Evolutionary conservation across 2,797 vertebrate genomes (phyloP), one percentile per base, ranked within the genome.

Genomic region (Neostethus bicornis): DNA sequence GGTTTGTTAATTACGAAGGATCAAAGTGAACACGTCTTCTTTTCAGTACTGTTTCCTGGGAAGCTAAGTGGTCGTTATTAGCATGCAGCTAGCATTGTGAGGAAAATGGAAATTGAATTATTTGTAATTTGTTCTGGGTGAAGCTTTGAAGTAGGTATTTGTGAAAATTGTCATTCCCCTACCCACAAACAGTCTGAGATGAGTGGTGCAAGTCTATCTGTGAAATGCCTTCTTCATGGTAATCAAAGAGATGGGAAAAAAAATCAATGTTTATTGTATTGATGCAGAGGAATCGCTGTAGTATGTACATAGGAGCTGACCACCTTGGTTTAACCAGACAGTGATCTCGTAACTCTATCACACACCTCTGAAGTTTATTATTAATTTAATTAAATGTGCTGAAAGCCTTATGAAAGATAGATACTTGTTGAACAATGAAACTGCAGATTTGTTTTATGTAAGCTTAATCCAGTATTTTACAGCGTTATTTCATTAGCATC

Each of bases 231-330:
- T 73, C 71, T 76, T 84, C 71, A 38, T 58, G 8, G 61, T 67
- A 76, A 80, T 83, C 73, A 77, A 80, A 84, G 70, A 60, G 72
- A 84, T 83, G 70, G 73, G 4, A 4, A 23, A 23, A 23, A 70
- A 79, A 86, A 90, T 89, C 87, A 73, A 88, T 90, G 71, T 61
- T 70, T 67, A 90, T 85, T 51, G 66, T 50, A 61, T 89, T 85
- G 66, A 21, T 47, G 63, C 79, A 65, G 65, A 80, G 75, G 73
- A 81, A 69, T 77, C 68, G 67, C 64, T 79, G 67, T 67, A 52
- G 77, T 70, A 77, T 77, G 69, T 76, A 76, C 75, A 84, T 79
- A 48, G 49, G 64, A 70, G 60, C 81, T 66, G 73, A 73, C 63
- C 66, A 66, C 70, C 79, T 34, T 16, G 44, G 80, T 59, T 45